Conservation (phyloP, 2,797 vertebrate species). For the Eulemur coronatus region DNA sequence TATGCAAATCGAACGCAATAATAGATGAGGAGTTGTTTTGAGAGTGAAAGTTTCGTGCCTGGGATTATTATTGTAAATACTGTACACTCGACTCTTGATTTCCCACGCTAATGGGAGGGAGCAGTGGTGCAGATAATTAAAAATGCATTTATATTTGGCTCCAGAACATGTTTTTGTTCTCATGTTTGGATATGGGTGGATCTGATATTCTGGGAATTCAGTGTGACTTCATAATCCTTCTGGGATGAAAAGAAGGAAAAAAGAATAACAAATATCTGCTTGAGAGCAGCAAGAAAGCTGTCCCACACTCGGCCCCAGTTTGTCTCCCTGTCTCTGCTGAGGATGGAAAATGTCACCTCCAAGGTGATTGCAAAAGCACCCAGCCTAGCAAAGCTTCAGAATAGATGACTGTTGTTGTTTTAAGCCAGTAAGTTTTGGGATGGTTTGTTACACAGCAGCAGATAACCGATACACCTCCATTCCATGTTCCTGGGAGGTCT, state of each 20-base stretch:
- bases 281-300: not conserved
- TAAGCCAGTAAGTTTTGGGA: not conserved
- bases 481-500: not conserved
- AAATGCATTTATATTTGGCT: constrained; percentile 64
- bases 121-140: constrained; percentile 73
- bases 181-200: constrained; percentile 2
- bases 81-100: not conserved
- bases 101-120: constrained; percentile 57
- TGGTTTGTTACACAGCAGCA: not conserved
- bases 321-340: not conserved
- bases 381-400: not conserved
- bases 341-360: not conserved
- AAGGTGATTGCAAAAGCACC: not conserved
- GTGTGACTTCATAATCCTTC: constrained; percentile 56
- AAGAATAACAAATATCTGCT: not conserved
- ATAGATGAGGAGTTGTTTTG: not conserved
- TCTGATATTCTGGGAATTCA: constrained; percentile 41
- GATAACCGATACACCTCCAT: not conserved
- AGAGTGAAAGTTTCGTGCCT: not conserved
- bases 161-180: constrained; percentile 32
- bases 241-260: not conserved
- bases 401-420: not conserved
- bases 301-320: not conserved
- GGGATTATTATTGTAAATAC: constrained; percentile 55
- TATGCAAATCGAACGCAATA: fast-evolving